Percentiles rank a stretch among this genome's conserved stretches.
Conservation (phyloP, 2,113 vertebrate species). For the Trachemys scripta region DNA sequence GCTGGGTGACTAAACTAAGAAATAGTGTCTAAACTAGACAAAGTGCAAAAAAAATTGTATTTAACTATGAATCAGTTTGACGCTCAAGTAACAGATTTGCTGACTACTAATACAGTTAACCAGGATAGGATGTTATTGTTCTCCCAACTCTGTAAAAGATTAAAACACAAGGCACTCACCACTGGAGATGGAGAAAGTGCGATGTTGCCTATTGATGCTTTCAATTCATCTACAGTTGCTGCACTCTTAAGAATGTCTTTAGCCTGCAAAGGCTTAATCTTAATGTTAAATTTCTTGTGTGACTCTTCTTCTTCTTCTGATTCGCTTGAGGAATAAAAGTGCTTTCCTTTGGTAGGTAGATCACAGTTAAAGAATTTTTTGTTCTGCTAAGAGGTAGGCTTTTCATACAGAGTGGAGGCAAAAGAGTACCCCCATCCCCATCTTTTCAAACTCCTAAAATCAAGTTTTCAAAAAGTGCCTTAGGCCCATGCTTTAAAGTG, state of each 20-base stretch:
- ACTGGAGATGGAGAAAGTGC: slow-evolving; percentile 94
- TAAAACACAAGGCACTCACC: slow-evolving; percentile 83
- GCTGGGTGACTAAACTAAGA: background rate
- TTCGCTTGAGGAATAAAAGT: slow-evolving; percentile 97
- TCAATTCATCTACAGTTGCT: slow-evolving; percentile 93
- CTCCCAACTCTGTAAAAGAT: background rate
- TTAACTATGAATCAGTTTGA: background rate
- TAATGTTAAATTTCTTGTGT: slow-evolving; percentile 95
- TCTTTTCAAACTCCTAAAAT: background rate
- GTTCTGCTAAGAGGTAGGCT: background rate
- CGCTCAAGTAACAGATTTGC: background rate
- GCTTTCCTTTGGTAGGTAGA: slow-evolving; percentile 92
- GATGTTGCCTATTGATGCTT: slow-evolving; percentile 93
- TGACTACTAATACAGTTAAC: background rate
- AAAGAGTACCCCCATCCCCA: background rate
- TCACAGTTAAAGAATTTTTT: slow-evolving; percentile 84
- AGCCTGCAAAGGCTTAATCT: slow-evolving; percentile 93
- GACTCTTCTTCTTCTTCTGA: slow-evolving; percentile 96
- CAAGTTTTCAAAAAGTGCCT: background rate
- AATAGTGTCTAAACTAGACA: background rate
- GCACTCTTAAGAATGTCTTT: slow-evolving; percentile 87
- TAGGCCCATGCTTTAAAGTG: background rate
- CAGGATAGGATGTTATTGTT: background rate
- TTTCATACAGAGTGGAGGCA: background rate
- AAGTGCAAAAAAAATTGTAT: background rate